Conservation (phyloP, 2,888 invertebrate species). For the Cyrtodaria siliqua region DNA sequence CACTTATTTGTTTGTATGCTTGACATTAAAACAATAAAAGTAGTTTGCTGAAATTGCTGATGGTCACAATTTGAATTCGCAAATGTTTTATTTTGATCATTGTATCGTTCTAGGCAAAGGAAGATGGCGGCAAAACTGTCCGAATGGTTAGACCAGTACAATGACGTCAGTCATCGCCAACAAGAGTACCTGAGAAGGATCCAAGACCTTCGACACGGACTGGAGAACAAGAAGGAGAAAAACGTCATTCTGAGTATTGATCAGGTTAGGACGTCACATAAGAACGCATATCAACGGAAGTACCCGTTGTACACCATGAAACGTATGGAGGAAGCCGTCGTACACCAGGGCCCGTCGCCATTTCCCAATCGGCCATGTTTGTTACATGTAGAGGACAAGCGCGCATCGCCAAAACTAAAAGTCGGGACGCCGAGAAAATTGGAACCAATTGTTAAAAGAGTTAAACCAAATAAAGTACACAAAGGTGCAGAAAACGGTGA, state of each 20-base stretch:
- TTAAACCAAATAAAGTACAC: slow-evolving; percentile 32
- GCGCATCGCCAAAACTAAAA: slow-evolving; percentile 36
- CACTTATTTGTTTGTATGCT: too few species aligned
- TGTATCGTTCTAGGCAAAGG: slow-evolving; percentile 52
- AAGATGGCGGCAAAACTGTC: slow-evolving; percentile 63
- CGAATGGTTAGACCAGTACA: slow-evolving; percentile 74
- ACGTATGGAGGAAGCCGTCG: slow-evolving; percentile 47
- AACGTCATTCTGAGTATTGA: slow-evolving; percentile 61
- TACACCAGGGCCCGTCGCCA: slow-evolving; percentile 60
- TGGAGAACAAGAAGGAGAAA: slow-evolving; percentile 64
- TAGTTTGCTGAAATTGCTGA: too few species aligned
- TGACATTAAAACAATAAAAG: too few species aligned
- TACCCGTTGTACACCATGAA: slow-evolving; percentile 60
- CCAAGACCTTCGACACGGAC: slow-evolving; percentile 64
- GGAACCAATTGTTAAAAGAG: slow-evolving; percentile 59
- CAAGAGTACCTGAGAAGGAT: slow-evolving; percentile 70
- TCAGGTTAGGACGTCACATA: slow-evolving; percentile 48
- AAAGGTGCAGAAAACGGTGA: not conserved
- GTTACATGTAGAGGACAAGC: slow-evolving; percentile 51
- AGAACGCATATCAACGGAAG: slow-evolving; percentile 36
- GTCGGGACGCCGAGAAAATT: slow-evolving; percentile 63
- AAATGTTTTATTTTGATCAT: too few species aligned
- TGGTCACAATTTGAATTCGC: too few species aligned
- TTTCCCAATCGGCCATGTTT: slow-evolving; percentile 64
- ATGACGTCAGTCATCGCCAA: slow-evolving; percentile 67